A percentile compares a stretch with the other conserved stretches of the same genome.
Evolutionary conservation across 2,888 invertebrate species (phyloP).

Genomic region (Erebia ligea): DNA sequence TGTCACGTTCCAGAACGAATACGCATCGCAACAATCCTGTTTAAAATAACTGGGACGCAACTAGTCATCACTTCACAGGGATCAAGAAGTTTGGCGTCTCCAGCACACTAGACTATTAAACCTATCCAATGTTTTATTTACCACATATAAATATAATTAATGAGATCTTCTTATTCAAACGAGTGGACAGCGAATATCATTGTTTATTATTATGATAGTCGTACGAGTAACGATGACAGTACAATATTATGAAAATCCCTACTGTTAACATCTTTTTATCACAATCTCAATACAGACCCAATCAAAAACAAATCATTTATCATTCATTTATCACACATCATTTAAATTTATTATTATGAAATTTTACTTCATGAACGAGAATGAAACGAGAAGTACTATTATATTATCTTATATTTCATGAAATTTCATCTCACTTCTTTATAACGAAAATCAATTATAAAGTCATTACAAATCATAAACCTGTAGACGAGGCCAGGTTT

Average conservation of each 20-base stretch:
- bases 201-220: conserved; percentile 10
- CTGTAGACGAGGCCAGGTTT: not conserved
- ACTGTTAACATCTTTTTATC: conserved; percentile 21
- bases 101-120: conserved; percentile 16
- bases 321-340: too few relatives aligned
- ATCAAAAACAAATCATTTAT: not conserved
- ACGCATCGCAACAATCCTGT: too few relatives aligned
- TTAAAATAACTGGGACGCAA: too few relatives aligned
- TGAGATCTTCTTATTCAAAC: conserved; percentile 61
- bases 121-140: conserved; percentile 32
- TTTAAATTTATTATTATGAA: too few relatives aligned
- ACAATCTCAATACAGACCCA: conserved; percentile 17
- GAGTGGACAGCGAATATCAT: conserved; percentile 44
- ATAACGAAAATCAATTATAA: too few relatives aligned
- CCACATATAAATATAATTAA: conserved; percentile 52
- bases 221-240: conserved; percentile 30
- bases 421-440: not conserved
- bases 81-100: not conserved
- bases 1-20: too few relatives aligned
- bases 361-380: too few relatives aligned
- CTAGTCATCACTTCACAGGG: too few relatives aligned
- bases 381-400: too few relatives aligned
- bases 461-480: not conserved
- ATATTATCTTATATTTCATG: too few relatives aligned
- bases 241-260: conserved; percentile 15